Conservation (phyloP, 2,113 vertebrate species). For the Stigmatopora argus region DNA sequence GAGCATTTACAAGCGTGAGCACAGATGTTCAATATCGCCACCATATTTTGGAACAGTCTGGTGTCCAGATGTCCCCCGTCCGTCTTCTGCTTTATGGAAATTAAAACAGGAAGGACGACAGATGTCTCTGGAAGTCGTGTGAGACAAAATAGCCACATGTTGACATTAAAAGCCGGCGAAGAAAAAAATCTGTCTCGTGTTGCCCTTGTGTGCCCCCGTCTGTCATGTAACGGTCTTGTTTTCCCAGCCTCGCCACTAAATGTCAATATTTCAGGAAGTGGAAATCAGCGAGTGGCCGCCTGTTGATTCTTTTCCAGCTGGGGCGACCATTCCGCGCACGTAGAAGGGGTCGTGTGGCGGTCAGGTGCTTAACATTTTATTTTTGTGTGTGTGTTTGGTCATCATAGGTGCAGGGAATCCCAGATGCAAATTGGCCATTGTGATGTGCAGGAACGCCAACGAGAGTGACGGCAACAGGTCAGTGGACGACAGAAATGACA, state of each 20-base stretch:
- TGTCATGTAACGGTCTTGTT: not conserved
- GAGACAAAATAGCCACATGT: not conserved
- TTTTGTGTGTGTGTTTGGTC: not conserved
- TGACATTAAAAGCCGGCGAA: not conserved
- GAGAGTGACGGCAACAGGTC: constrained; percentile 70
- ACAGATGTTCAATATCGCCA: too few species aligned
- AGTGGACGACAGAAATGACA: not conserved
- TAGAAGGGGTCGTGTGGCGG: not conserved
- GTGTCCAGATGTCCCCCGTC: constrained; percentile 35
- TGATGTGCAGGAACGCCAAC: constrained; percentile 79
- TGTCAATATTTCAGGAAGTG: constrained; percentile 12
- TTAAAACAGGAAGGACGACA: constrained; percentile 44
- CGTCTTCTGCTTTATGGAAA: constrained; percentile 17
- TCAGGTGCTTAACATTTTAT: not conserved
- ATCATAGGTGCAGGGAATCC: constrained; percentile 83
- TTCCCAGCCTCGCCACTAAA: not conserved
- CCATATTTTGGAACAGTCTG: constrained; percentile 22
- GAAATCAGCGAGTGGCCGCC: constrained; percentile 3
- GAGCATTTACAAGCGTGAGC: too few species aligned
- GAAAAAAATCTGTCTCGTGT: not conserved
- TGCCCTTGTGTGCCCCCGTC: not conserved
- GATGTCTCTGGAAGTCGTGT: not conserved
- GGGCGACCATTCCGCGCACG: not conserved
- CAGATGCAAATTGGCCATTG: constrained; percentile 81
- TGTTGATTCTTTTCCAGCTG: constrained; percentile 9